phyloP scores from a whole-genome alignment of 1,140 invertebrate species.

The Alviniconcha marisindica region DNA sequence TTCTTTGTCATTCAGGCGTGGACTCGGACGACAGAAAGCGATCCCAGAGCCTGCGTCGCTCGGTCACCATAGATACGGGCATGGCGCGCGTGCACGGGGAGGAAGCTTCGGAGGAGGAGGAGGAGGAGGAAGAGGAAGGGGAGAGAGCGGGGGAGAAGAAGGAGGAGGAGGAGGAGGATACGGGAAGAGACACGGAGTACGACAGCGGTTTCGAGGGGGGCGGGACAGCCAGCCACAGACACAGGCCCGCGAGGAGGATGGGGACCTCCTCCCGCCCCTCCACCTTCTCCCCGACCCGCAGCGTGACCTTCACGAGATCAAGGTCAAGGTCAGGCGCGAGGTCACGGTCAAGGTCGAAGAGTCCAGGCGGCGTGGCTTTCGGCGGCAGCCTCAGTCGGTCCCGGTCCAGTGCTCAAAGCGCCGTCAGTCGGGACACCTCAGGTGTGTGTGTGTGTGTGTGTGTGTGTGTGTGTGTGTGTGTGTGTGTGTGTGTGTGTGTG shows the following conservation, averaged over 20 bases:
- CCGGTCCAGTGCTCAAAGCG: background rate
- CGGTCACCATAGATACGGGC: conserved; percentile 25
- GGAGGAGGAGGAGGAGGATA: background rate
- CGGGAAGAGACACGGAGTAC: conserved; percentile 1
- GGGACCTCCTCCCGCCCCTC: conserved; percentile 1
- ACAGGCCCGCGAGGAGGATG: too few species aligned
- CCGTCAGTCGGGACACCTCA: background rate
- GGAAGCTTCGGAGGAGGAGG: background rate
- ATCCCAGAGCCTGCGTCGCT: background rate
- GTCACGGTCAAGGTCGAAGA: conserved; percentile 11
- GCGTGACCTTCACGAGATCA: conserved; percentile 11
- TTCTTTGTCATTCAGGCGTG: too few species aligned
- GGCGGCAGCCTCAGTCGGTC: background rate
- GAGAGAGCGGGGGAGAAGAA: background rate
- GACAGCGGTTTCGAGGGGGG: conserved; percentile 10
- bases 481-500: conserved; percentile 26
- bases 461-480: conserved; percentile 27
- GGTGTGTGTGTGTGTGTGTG: conserved; percentile 18
- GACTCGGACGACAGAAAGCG: too few species aligned
- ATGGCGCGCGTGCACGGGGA: background rate
- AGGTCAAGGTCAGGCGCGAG: conserved; percentile 14
- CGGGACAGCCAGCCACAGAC: background rate
- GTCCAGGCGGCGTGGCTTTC: conserved; percentile 24
- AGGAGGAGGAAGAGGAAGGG: background rate
- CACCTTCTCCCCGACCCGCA: conserved; percentile 5